phyloP scores from a whole-genome alignment of 2,888 invertebrate genomes.

The Drosophila parthenogenetica region DNA sequence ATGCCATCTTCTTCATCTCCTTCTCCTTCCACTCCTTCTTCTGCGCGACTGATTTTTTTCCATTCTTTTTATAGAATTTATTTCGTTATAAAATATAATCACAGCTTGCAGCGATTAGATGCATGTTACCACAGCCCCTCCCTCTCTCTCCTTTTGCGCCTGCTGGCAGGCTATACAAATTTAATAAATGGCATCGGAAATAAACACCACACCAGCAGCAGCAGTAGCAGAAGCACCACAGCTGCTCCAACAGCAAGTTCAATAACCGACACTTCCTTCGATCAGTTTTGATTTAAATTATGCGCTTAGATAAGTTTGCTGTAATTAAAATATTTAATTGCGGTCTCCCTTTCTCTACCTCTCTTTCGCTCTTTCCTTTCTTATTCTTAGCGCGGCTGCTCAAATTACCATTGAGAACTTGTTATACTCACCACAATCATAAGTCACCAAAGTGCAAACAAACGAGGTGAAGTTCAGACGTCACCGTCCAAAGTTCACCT shows the following conservation, averaged over 20 bases:
- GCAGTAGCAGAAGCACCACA: background rate
- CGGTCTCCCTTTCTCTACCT: no score
- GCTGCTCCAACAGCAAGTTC: constrained; percentile 31
- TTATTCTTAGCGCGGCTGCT: no score
- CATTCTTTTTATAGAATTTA: constrained; percentile 55
- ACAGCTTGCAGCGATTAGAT: constrained; percentile 66
- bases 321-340: constrained; percentile 5
- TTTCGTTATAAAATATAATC: constrained; percentile 70
- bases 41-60: background rate
- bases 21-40: constrained; percentile 1
- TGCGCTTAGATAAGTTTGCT: background rate
- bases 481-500: no score
- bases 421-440: no score
- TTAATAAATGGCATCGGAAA: constrained; percentile 38
- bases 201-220: constrained; percentile 15
- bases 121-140: constrained; percentile 20
- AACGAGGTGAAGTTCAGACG: no score
- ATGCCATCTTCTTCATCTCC: constrained; percentile 25
- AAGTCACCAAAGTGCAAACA: no score
- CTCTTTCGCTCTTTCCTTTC: no score
- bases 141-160: constrained; percentile 39
- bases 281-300: constrained; percentile 1
- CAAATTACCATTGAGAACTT: no score
- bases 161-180: constrained; percentile 57
- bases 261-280: constrained; percentile 45